A percentile compares a stretch with the other conserved stretches of the same genome.
phyloP scores from a whole-genome alignment of 2,888 invertebrate genomes.

The Dysmachus trigonus region DNA sequence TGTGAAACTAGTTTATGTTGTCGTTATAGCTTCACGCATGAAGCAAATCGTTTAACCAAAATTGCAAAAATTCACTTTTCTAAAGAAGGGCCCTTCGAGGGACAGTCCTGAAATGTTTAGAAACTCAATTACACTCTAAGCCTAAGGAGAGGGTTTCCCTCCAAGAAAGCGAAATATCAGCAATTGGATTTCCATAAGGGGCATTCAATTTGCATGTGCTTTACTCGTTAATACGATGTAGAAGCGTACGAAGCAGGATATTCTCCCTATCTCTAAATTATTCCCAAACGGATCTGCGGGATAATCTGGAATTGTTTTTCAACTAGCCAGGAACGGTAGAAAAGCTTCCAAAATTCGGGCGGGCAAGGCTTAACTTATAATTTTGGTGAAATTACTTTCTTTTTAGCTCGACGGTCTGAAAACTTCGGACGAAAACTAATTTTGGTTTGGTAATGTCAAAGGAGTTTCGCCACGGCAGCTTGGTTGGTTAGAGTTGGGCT shows the following conservation, averaged over 20 bases:
- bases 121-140: background rate
- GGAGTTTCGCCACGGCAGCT: background rate
- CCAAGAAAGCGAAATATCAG: background rate
- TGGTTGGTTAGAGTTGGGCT: background rate
- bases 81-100: background rate
- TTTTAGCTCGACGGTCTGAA: background rate
- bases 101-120: background rate
- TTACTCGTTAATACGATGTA: background rate
- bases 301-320: background rate
- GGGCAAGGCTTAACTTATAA: background rate
- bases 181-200: background rate
- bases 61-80: background rate
- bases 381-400: background rate
- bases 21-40: background rate
- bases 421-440: slow-evolving; percentile 26
- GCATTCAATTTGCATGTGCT: background rate
- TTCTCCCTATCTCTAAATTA: background rate
- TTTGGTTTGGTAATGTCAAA: slow-evolving; percentile 5
- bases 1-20: background rate
- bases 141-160: background rate
- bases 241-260: background rate
- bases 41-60: background rate
- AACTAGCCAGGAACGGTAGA: background rate
- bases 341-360: background rate
- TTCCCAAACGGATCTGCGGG: background rate